Percentiles rank a stretch among this genome's conserved stretches.
Conservation (phyloP, 2,113 vertebrate genomes). For the Hemiprocne comata region DNA sequence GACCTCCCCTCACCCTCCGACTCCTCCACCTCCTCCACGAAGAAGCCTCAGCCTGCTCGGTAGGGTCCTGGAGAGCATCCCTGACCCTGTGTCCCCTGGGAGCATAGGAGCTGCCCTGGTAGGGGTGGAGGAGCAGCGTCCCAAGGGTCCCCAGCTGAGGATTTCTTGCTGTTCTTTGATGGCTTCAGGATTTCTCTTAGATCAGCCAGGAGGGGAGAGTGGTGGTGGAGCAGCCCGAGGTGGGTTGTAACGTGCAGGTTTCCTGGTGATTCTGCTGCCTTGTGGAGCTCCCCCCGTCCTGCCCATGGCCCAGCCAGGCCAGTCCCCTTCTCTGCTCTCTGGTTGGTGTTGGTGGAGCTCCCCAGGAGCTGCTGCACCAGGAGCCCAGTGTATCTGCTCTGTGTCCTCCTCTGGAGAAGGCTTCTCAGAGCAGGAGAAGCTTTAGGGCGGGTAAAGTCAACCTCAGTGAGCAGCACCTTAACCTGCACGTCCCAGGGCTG, state of each 20-base stretch:
- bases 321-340: not conserved
- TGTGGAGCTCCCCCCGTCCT: not conserved
- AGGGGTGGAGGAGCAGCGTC: rapidly evolving
- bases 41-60: constrained; percentile 95
- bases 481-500: rapidly evolving
- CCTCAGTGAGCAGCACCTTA: not conserved
- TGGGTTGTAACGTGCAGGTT: not conserved
- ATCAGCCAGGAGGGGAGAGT: not conserved
- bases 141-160: not conserved
- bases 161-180: rapidly evolving
- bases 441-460: not conserved
- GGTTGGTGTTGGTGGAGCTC: not conserved
- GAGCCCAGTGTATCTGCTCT: no score
- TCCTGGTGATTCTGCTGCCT: not conserved
- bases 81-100: not conserved
- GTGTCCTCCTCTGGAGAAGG: not conserved
- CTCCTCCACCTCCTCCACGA: constrained; percentile 92
- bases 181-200: not conserved
- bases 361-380: no score
- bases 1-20: constrained; percentile 91
- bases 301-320: rapidly evolving
- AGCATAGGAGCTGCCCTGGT: rapidly evolving
- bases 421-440: not conserved
- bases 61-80: constrained; percentile 41
- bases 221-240: rapidly evolving